Evolutionary conservation across 2,888 invertebrate species (phyloP), one percentile per base, ranked within the genome.

Genomic region (Germaria angustata): DNA sequence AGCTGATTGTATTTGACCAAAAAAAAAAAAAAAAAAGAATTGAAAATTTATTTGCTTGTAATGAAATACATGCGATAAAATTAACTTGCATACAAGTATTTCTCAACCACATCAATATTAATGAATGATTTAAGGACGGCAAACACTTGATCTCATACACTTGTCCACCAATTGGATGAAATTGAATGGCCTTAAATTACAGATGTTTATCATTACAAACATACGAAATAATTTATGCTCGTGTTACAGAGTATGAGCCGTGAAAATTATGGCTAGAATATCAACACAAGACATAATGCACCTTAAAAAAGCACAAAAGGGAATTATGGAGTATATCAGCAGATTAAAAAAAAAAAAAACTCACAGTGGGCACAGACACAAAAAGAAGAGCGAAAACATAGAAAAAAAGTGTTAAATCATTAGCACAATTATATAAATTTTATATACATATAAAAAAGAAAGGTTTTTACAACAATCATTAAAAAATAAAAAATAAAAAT

Each of bases 221-320:
- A 63, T 63, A 61, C 24, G 65, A 79, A 72, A 61, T 68, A 61
- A n/a, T 68, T 80, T 66, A 66, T 66, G 72, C 66, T 80, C 36
- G 59, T 73, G 59, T 80, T 73, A 44, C 59, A n/a, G 11, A 17
- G 36, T 63, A 57, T 59, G 49, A 57, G 39, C 41, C 17, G 65
- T 57, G 59, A 71, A 66, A 75, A 65, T 81, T 82, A 82, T 71
- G 75, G 82, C 65, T 71, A 66, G 75, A 76, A 79, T 71, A 76
- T 22, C 34, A 22, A 53, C 36, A 34, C 61, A 36, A 69, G 69
- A 69, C 69, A 63, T 53, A 77, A 77, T 77, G 66, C 61, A 61
- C 36, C 75, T 66, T 66, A 49, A 46, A 65, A 66, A 34, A 20
- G 13, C 61, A 76, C 75, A 66, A 80, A 71, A 53, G 15, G 65